Evolutionary conservation across 2,113 vertebrate genomes (phyloP).

Genomic region (Pampusana beccarii): DNA sequence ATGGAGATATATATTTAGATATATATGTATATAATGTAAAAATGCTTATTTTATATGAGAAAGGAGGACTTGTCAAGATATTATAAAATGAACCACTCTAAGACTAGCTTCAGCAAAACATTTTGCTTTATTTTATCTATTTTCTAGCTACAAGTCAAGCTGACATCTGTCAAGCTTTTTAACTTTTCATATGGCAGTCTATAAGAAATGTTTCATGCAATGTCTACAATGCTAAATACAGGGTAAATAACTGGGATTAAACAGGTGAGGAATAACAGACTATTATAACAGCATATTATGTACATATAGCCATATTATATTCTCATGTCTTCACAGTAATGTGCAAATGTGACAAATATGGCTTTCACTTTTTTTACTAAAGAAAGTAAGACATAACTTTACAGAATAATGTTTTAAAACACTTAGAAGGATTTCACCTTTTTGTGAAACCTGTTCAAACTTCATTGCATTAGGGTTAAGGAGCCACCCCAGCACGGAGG

Average conservation of each 20-base stretch:
- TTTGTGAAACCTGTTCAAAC: slow-evolving; percentile 44
- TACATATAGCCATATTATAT: slow-evolving; percentile 68
- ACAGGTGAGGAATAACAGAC: slow-evolving; percentile 42
- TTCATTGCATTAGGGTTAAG: slow-evolving; percentile 11
- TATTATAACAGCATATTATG: slow-evolving; percentile 37
- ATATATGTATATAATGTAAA: neutral
- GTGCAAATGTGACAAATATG: slow-evolving; percentile 80
- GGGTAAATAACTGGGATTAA: slow-evolving; percentile 54
- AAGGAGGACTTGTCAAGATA: neutral
- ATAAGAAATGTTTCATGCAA: slow-evolving; percentile 70
- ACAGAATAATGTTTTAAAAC: slow-evolving; percentile 81
- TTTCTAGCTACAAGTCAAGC: slow-evolving; percentile 72
- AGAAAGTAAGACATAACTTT: slow-evolving; percentile 78
- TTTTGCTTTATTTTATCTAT: slow-evolving; percentile 76
- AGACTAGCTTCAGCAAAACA: slow-evolving; percentile 66
- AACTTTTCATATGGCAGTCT: slow-evolving; percentile 46
- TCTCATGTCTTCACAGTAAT: slow-evolving; percentile 73
- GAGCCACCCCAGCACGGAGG: slow-evolving; percentile 48
- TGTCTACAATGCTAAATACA: slow-evolving; percentile 32
- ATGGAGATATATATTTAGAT: neutral
- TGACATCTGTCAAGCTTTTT: slow-evolving; percentile 28
- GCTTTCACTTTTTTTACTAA: slow-evolving; percentile 67
- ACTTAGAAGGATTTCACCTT: slow-evolving; percentile 61
- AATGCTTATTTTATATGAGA: slow-evolving; percentile 10
- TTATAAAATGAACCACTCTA: slow-evolving; percentile 45